Conservation (phyloP, 2,113 vertebrate genomes). For the Sinocyclocheilus grahami region DNA sequence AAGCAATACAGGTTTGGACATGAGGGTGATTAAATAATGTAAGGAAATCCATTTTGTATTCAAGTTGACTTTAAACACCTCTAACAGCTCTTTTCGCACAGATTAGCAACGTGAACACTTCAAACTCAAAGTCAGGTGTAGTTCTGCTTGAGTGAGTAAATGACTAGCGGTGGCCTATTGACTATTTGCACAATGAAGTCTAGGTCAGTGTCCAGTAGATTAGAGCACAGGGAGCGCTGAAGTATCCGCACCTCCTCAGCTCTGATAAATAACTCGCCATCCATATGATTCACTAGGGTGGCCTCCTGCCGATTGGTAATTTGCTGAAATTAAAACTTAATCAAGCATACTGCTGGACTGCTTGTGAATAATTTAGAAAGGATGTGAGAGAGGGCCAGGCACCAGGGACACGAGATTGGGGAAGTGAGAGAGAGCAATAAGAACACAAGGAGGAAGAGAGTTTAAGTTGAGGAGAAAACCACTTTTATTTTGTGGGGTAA, state of each 20-base stretch:
- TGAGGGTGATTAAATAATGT: not conserved
- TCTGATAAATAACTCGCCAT: constrained; percentile 81
- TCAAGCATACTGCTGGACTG: constrained; percentile 82
- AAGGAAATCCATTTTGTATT: not conserved
- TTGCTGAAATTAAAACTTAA: constrained; percentile 93
- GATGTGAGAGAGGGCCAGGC: constrained; percentile 49
- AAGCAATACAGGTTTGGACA: not conserved
- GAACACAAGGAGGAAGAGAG: constrained; percentile 46
- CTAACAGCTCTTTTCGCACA: not conserved
- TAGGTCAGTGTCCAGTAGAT: constrained; percentile 76
- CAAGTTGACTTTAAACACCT: not conserved
- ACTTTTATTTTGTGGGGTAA: constrained; percentile 5
- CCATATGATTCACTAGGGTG: constrained; percentile 76
- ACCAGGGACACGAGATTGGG: constrained; percentile 44
- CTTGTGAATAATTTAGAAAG: constrained; percentile 86
- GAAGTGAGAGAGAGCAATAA: constrained; percentile 21
- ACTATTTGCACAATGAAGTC: constrained; percentile 69
- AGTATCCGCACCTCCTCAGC: constrained; percentile 63
- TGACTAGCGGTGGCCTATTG: constrained; percentile 66
- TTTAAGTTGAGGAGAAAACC: constrained; percentile 19
- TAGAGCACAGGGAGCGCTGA: constrained; percentile 65
- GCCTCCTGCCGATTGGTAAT: constrained; percentile 81
- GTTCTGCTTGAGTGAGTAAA: constrained; percentile 29
- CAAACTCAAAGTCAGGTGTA: constrained; percentile 20
- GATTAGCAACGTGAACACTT: not conserved